Evolutionary conservation across 2,888 invertebrate species (phyloP).

Genomic region (Galerucella nymphaeae): DNA sequence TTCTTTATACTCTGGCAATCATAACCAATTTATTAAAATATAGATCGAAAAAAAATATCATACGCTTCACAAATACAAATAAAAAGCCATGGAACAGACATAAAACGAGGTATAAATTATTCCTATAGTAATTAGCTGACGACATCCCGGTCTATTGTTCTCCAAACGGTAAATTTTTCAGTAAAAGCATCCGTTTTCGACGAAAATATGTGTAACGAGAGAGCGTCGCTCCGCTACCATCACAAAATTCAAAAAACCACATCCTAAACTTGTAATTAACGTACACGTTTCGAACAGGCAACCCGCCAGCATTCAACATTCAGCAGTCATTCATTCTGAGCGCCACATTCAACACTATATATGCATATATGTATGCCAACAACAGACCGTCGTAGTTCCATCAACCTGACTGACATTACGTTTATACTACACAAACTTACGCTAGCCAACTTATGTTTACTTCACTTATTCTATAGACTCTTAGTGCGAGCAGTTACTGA

Average conservation of each 20-base stretch:
- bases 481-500: slow-evolving; percentile 3
- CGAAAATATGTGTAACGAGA: slow-evolving; percentile 1
- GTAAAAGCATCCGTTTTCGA: slow-evolving; percentile 14
- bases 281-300: slow-evolving; percentile 41
- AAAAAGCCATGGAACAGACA: neutral
- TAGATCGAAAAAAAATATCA: neutral
- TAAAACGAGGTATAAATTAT: slow-evolving; percentile 14
- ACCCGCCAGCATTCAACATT: slow-evolving; percentile 21
- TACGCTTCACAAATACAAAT: slow-evolving; percentile 1
- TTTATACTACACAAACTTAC: slow-evolving; percentile 40
- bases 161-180: slow-evolving; percentile 21
- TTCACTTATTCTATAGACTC: slow-evolving; percentile 32
- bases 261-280: slow-evolving; percentile 47
- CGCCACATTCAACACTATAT: slow-evolving; percentile 40
- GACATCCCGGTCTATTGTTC: slow-evolving; percentile 2
- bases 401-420: slow-evolving; percentile 46
- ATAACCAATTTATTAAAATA: no score
- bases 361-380: slow-evolving; percentile 23
- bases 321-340: slow-evolving; percentile 38
- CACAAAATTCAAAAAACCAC: slow-evolving; percentile 37
- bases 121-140: slow-evolving; percentile 11
- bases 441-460: slow-evolving; percentile 42
- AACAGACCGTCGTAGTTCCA: slow-evolving; percentile 24
- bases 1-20: no score
- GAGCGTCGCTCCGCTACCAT: slow-evolving; percentile 12